Base-by-base conservation (phyloP, 2,888 invertebrate species). In the Abrostola tripartita region DNA sequence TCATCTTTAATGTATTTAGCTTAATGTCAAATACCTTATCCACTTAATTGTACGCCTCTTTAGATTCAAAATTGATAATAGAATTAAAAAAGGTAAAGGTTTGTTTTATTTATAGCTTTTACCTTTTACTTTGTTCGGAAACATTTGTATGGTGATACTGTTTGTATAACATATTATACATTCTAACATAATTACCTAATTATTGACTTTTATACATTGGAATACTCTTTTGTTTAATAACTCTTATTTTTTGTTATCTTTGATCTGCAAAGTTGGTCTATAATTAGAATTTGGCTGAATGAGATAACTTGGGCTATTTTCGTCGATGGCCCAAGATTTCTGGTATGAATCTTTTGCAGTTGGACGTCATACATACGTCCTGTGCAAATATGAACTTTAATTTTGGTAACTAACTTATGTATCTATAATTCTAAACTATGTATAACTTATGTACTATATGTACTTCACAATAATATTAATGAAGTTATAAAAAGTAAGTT, bases 261-360 rank as follows among this genome's bases (percentile, higher is more conserved):
- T 68, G 51, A 68, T 44, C 44, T 65, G 52, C 52, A 49, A 37
- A 38, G 47, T 47, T 24, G 44, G 4, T 14, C 9, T 40, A 24
- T 24, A 47, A 47, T 47, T 47, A 37, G 55, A 60, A 37, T 37
- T 69, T 40, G 40, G 54, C 44, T 63, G 47, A 42, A 65, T 71
- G 47, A 58, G 65, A 68, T 61, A 24, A 52, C 64, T 41, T 50
- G 55, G 6, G 47, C 61, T 78, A 79, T 79, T 79, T 76, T 52
- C 6, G 68, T 70, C 78, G 68, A 70, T 77, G 73, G 73, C 63
- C 52, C 35, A 14, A 40, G 54, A 65, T 65, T 61, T n/a, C 44
- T 61, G 47, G 49, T 65, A 61, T 55, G 54, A 68, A 65, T 69
- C 70, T 52, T 65, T 71, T 67, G 56, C 64, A 61, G 55, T 66